These are phyloP conservation scores for Trichomycterus rosablanca DNA, from an alignment of 2,113 vertebrate species.

Conservation along the genomic window DNA sequence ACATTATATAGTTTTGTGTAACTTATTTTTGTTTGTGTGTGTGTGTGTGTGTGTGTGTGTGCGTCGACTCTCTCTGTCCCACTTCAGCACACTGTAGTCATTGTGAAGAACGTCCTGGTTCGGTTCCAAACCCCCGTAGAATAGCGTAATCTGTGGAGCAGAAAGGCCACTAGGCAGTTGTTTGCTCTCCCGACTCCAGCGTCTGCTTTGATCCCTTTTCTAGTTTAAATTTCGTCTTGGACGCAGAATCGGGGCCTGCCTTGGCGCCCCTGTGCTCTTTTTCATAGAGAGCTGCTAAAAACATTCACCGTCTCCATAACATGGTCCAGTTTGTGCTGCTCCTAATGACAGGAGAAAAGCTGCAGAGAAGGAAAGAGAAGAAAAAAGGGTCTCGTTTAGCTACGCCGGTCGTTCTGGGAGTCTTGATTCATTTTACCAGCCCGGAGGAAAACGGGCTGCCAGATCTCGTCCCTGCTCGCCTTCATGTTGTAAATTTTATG, in stretches of 20 bases:
- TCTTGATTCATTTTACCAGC: background rate
- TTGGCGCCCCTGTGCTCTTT: constrained; percentile 52
- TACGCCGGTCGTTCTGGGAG: too few species aligned
- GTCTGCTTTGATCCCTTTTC: constrained; percentile 19
- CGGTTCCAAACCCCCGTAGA: constrained; percentile 54
- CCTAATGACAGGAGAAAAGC: constrained; percentile 32
- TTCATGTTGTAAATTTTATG: too few species aligned
- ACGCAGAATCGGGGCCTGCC: constrained; percentile 42
- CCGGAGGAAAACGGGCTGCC: too few species aligned
- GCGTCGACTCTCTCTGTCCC: constrained; percentile 54
- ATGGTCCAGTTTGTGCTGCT: constrained; percentile 43
- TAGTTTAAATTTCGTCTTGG: constrained; percentile 52
- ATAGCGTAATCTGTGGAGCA: constrained; percentile 64
- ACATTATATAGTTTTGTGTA: background rate
- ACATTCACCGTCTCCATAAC: constrained; percentile 57
- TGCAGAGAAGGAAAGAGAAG: background rate
- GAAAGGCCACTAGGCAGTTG: constrained; percentile 56
- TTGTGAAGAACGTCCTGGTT: constrained; percentile 61
- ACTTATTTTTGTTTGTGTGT: background rate
- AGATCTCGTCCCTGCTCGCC: too few species aligned
- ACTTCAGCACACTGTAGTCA: constrained; percentile 57
- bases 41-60: constrained; percentile 30
- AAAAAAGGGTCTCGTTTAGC: too few species aligned
- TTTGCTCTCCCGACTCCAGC: constrained; percentile 54
- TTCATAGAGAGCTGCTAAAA: constrained; percentile 62